Conservation (phyloP, 2,113 vertebrate species). For the Rhinoderma darwinii region DNA sequence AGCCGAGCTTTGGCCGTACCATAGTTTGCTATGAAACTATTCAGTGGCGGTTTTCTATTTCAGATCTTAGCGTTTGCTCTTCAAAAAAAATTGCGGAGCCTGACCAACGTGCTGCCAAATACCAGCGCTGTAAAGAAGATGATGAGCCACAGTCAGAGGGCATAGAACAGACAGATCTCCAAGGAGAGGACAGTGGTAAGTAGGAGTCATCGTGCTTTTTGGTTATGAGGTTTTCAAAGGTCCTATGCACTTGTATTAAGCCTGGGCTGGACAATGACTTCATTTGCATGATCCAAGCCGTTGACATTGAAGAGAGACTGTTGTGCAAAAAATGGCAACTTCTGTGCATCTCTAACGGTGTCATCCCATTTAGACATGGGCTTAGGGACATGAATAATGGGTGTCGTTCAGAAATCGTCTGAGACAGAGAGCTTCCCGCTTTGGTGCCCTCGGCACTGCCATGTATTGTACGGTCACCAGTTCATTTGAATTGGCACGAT, state of each 20-base stretch:
- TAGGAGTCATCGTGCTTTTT: not conserved
- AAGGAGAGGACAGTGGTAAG: slow-evolving; percentile 18
- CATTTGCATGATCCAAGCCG: not conserved
- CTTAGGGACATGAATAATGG: no score
- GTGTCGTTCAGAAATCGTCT: no score
- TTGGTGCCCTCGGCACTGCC: no score
- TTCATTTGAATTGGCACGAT: no score
- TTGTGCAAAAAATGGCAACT: no score
- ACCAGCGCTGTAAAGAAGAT: not conserved
- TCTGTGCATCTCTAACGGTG: no score
- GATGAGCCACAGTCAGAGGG: not conserved
- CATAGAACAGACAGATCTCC: not conserved
- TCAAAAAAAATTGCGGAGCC: slow-evolving; percentile 26
- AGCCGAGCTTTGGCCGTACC: not conserved
- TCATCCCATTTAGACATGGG: no score
- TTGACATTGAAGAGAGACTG: no score
- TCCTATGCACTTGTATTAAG: not conserved
- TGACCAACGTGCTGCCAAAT: not conserved
- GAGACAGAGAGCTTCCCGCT: no score
- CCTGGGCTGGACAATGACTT: not conserved
- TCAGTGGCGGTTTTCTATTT: not conserved
- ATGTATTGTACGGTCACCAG: no score
- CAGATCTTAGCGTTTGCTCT: slow-evolving; percentile 42
- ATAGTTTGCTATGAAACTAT: not conserved
- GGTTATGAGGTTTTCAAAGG: not conserved